Conservation (phyloP, 2,888 invertebrate genomes). For the Lasius fuliginosus region DNA sequence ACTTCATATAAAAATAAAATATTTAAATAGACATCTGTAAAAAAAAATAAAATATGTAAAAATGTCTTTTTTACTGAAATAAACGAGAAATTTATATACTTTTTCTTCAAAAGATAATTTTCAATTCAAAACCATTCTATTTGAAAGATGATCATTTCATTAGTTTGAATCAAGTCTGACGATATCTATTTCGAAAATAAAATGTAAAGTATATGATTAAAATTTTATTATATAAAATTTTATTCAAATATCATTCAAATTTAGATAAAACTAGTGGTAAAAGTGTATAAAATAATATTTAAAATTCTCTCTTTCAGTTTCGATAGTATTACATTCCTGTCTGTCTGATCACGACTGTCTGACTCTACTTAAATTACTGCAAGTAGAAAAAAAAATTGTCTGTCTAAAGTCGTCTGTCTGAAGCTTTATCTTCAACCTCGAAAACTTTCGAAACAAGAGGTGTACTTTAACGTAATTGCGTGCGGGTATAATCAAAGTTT, state of each 20-base stretch:
- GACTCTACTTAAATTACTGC: not conserved
- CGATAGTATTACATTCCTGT: not conserved
- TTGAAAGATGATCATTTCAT: not conserved
- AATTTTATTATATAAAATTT: not conserved
- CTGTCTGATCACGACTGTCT: not conserved
- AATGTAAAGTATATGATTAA: not conserved
- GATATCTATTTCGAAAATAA: not conserved
- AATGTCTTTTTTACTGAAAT: not conserved
- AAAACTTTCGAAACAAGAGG: constrained; percentile 17
- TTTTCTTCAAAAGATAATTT: not conserved
- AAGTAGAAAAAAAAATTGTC: constrained; percentile 23
- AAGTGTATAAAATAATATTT: not conserved
- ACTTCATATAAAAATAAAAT: not conserved
- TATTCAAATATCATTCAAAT: not conserved
- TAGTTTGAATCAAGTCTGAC: not conserved
- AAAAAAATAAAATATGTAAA: not conserved
- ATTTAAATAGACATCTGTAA: not conserved
- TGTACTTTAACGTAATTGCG: constrained; percentile 24
- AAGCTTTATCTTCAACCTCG: not conserved
- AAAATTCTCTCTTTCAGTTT: not conserved
- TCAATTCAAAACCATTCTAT: not conserved
- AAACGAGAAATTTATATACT: not conserved
- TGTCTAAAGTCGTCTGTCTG: not conserved
- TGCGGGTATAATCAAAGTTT: constrained; percentile 30
- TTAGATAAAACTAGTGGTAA: not conserved